phyloP scores from a whole-genome alignment of 2,888 invertebrate species.

The Thymelicus lineola region DNA sequence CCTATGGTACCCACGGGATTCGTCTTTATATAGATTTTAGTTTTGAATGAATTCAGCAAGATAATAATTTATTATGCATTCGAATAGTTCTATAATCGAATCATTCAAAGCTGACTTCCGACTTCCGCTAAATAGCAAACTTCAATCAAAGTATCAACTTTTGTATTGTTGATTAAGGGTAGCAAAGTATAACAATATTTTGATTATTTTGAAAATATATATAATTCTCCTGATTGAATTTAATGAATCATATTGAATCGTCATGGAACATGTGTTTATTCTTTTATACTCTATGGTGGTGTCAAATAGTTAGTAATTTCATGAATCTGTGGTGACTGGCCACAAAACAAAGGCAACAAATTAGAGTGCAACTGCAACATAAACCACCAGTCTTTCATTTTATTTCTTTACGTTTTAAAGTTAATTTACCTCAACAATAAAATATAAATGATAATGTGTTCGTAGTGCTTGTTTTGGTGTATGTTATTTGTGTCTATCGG shows the following conservation, averaged over 20 bases:
- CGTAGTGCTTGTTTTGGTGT: conserved; percentile 51
- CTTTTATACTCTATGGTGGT: neutral
- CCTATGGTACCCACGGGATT: too few species aligned
- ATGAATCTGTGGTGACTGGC: conserved; percentile 23
- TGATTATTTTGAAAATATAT: too few species aligned
- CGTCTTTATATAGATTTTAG: too few species aligned
- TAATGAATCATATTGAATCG: too few species aligned
- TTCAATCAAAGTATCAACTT: neutral
- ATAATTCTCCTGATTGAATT: too few species aligned
- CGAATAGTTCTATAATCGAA: too few species aligned
- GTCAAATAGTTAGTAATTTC: neutral
- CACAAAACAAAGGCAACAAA: conserved; percentile 28
- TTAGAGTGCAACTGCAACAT: conserved; percentile 12
- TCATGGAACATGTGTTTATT: neutral
- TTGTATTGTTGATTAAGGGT: too few species aligned
- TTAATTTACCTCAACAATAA: conserved; percentile 45
- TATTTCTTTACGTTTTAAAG: conserved; percentile 51
- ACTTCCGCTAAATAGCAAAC: neutral
- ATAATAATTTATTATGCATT: too few species aligned
- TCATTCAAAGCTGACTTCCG: too few species aligned
- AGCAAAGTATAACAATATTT: too few species aligned
- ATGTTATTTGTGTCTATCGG: conserved; percentile 47
- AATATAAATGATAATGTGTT: conserved; percentile 55
- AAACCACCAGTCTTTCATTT: conserved; percentile 45
- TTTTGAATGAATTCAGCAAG: too few species aligned